phyloP scores from a whole-genome alignment of 2,888 invertebrate genomes.

The Himalopsyche tibetana region DNA sequence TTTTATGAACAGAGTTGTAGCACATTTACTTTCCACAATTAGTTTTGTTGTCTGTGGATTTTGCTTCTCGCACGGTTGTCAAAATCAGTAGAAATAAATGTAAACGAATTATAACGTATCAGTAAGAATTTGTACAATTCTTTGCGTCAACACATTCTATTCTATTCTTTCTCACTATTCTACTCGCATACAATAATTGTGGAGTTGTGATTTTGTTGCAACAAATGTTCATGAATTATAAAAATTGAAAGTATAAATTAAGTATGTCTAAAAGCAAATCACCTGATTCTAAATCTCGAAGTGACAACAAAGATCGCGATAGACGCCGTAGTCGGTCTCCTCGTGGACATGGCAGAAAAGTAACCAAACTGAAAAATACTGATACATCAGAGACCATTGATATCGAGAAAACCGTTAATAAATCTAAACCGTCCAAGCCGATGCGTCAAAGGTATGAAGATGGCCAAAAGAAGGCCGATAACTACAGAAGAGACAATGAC shows the following conservation, averaged over 20 bases:
- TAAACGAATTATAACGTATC: too few species aligned
- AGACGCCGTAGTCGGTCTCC: neutral
- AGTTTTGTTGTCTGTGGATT: too few species aligned
- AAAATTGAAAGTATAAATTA: neutral
- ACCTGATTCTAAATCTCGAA: neutral
- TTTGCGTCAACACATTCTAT: too few species aligned
- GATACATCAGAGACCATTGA: neutral
- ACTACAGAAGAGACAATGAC: neutral
- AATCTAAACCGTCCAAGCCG: neutral
- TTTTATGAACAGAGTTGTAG: too few species aligned
- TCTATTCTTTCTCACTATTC: too few species aligned
- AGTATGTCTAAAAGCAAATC: conserved; percentile 26
- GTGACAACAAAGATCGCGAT: neutral
- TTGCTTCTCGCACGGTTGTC: too few species aligned
- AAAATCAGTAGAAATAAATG: too few species aligned
- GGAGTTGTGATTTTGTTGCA: too few species aligned
- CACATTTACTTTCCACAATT: too few species aligned
- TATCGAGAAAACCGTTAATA: neutral
- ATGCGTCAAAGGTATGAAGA: neutral
- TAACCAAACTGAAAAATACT: neutral
- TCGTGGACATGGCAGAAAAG: neutral
- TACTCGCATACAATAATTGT: too few species aligned
- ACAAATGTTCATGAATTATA: too few species aligned
- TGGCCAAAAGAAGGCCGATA: neutral
- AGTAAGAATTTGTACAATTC: too few species aligned